Conservation (phyloP, 2,888 invertebrate species). For the Bugulina stolonifera region DNA sequence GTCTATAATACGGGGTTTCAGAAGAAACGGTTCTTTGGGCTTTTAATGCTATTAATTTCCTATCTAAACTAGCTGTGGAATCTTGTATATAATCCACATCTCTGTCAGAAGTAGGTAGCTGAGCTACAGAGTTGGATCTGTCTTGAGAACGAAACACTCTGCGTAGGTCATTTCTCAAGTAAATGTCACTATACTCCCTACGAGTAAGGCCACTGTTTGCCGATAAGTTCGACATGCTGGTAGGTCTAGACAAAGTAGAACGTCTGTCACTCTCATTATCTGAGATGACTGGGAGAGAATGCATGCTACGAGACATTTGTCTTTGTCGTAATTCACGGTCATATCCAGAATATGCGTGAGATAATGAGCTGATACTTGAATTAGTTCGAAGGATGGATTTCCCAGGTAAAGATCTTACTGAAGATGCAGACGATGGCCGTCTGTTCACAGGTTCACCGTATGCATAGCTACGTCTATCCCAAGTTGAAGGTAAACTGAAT, state of each 20-base stretch:
- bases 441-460: neutral
- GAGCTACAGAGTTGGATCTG: conserved; percentile 5
- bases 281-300: neutral
- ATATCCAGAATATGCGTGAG: neutral
- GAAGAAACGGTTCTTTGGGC: neutral
- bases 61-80: neutral
- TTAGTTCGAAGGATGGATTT: conserved; percentile 1
- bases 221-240: neutral
- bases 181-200: conserved; percentile 10
- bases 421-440: neutral
- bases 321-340: neutral
- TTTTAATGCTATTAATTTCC: conserved; percentile 16
- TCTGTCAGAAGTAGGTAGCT: neutral
- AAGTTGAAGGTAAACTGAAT: neutral
- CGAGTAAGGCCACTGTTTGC: neutral
- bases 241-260: neutral
- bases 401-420: neutral
- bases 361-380: neutral
- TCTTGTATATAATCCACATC: neutral
- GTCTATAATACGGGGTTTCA: neutral
- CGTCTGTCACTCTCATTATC: neutral
- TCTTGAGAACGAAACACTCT: conserved; percentile 21
- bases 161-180: conserved; percentile 1
- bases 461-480: conserved; percentile 19
- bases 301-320: neutral